These are phyloP conservation scores for Ophioderma brevispina DNA, from an alignment of 35 echinoderm and acorn worm genomes.

Conservation along the genomic window DNA sequence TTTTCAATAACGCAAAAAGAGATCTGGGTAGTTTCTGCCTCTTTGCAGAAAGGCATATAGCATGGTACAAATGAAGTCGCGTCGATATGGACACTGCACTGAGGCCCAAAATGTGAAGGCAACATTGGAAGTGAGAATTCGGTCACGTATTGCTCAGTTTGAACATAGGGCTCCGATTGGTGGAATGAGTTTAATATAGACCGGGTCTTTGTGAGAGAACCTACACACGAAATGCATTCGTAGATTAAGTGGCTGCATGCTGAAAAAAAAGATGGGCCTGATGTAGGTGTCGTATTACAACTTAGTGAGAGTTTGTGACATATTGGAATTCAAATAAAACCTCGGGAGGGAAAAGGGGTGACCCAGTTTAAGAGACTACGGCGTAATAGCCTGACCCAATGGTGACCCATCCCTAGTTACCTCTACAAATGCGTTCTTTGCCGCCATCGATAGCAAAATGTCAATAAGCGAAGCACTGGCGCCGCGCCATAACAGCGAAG, in stretches of 20 bases:
- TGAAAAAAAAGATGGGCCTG: not conserved
- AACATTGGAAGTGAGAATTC: not conserved
- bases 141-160: not conserved
- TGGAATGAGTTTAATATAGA: not conserved
- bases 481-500: not conserved
- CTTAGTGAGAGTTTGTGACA: not conserved
- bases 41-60: not conserved
- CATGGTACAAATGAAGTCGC: too few species aligned
- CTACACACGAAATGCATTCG: not conserved
- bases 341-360: not conserved
- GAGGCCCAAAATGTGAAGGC: too few species aligned
- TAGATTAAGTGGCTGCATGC: not conserved
- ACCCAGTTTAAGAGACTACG: not conserved
- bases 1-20: not conserved
- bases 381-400: not conserved
- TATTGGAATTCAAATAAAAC: not conserved
- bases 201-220: not conserved
- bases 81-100: too few species aligned
- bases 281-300: not conserved
- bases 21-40: not conserved
- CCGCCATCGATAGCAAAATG: conserved; percentile 9
- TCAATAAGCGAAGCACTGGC: not conserved
- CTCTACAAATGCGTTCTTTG: not conserved
- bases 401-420: not conserved
- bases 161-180: not conserved